phyloP scores from a whole-genome alignment of 2,113 vertebrate species.

The Colaptes auratus region DNA sequence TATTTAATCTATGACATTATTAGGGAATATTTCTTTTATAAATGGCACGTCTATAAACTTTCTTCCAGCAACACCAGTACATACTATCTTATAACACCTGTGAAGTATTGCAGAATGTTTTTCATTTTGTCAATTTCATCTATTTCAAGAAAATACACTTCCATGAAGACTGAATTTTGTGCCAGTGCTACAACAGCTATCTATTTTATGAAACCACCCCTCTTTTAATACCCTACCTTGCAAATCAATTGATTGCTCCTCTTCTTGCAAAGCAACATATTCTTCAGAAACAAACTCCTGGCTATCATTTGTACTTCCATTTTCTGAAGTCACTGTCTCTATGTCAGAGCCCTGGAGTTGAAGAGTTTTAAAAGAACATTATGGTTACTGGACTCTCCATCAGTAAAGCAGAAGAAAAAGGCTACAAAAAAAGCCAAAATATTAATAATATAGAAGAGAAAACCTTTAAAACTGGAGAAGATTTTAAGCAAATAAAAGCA shows the following conservation, averaged over 20 bases:
- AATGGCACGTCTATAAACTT: neutral
- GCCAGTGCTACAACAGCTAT: neutral
- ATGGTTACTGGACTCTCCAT: neutral
- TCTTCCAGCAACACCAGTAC: neutral
- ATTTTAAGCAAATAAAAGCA: neutral
- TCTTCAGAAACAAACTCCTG: conserved; percentile 60
- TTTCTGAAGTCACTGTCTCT: conserved; percentile 84
- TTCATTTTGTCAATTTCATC: neutral
- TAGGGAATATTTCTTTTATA: neutral
- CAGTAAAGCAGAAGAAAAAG: neutral
- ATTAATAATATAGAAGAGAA: neutral
- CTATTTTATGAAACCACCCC: neutral
- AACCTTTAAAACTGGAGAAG: neutral
- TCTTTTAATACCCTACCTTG: conserved; percentile 64
- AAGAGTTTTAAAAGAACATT: neutral
- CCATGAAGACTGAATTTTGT: neutral
- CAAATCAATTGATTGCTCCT: conserved; percentile 49
- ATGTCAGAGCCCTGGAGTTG: conserved; percentile 88
- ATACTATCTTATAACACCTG: neutral
- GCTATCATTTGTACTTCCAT: conserved; percentile 59
- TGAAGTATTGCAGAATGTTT: neutral
- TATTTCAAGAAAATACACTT: neutral
- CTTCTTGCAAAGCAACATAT: conserved; percentile 60
- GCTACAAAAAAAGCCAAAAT: neutral
- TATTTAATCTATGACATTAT: neutral